Base-by-base conservation (phyloP, 2,797 vertebrate species). In the Catostomus latipinnis region DNA sequence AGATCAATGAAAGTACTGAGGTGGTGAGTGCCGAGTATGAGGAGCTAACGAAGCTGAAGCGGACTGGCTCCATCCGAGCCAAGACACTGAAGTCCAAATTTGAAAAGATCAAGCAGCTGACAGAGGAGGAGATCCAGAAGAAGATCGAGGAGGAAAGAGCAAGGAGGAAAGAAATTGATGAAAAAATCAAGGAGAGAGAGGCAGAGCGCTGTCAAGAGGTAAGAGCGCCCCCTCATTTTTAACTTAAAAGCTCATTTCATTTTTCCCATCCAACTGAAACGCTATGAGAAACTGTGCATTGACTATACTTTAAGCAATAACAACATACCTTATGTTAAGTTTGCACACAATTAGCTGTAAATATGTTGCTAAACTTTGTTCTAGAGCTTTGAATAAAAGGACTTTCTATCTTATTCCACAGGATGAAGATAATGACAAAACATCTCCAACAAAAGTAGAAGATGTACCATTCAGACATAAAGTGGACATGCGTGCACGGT, bases 81-180 rank as follows among this genome's bases (percentile, higher is more conserved):
- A 99, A 99, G 90, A 96, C 95, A 87, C 93, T 99, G 82, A 99
- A 98, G 90, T 97, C 96, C 86, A 99, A 99, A 89, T 99, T 99
- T 93, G 98, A 99, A 91, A 99, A 97, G 92, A 99, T 99, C 88
- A 98, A 97, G 83, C 94, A 99, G 82, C 68, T 99, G 74, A 97
- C 96, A 16, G 97, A 99, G 77, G 96, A 97, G 88, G 97, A 99
- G 88, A 97, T 99, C 88, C 96, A 97, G 92, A 99, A 93, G 85
- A 99, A 99, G 89, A 95, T 99, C 50, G 97, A 98, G 57, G 96
- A 97, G 91, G 97, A 99, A 84, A 90, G 98, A 88, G 97, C 96
- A 1, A 92, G 93, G 62, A 96, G 98, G 88, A 97, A 96, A 92
- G 98, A 96, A 4, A 82, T 95, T 45, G 98, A 99, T 75, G 94